phyloP scores from a whole-genome alignment of 2,797 vertebrate species.

The Basileuterus tristriatus region DNA sequence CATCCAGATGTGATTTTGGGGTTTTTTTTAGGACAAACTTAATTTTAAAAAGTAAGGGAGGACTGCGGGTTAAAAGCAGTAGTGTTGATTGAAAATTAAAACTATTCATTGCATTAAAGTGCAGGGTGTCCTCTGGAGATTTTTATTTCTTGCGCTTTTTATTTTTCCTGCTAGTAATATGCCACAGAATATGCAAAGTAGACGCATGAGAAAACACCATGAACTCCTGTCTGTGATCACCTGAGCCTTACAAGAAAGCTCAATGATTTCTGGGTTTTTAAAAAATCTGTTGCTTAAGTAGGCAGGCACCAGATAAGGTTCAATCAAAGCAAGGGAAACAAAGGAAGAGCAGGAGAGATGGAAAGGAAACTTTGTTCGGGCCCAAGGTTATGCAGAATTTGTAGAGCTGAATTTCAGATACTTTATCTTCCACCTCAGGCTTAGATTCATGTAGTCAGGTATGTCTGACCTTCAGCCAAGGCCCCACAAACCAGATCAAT shows the following conservation, averaged over 20 bases:
- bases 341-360: not conserved
- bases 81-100: not conserved
- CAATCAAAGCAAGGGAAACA: not conserved
- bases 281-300: not conserved
- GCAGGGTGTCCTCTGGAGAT: not conserved
- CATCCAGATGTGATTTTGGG: not conserved
- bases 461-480: not conserved
- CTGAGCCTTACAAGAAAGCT: not conserved
- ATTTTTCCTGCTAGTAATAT: not conserved
- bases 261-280: not conserved
- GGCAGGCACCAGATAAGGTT: not conserved
- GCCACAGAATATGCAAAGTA: not conserved
- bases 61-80: not conserved
- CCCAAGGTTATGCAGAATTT: not conserved
- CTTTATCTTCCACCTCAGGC: not conserved
- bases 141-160: not conserved
- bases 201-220: not conserved
- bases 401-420: not conserved
- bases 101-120: not conserved
- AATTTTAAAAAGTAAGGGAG: not conserved
- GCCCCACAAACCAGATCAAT: not conserved
- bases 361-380: not conserved
- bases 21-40: not conserved
- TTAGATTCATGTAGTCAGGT: not conserved
- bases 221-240: not conserved